Percentiles rank a stretch among this genome's conserved stretches.
These are phyloP conservation scores for Vulpes lagopus DNA, from an alignment of 2,113 vertebrate genomes.

Conservation along the genomic window DNA sequence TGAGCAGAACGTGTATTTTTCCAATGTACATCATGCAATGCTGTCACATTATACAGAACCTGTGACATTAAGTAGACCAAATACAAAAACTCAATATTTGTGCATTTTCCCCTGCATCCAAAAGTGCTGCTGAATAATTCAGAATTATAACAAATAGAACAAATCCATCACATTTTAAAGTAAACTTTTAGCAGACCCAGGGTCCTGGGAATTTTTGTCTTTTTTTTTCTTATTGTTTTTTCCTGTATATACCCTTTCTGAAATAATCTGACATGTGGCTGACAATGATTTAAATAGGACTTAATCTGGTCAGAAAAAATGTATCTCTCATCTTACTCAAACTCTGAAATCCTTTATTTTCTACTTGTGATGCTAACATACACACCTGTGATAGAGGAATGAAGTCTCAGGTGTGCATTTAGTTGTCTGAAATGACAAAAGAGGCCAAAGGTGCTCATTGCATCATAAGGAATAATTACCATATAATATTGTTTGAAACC, in stretches of 20 bases:
- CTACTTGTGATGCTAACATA: background rate
- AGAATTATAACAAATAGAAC: background rate
- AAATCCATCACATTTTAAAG: background rate
- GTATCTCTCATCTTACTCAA: background rate
- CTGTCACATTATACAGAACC: constrained; percentile 47
- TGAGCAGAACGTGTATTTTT: constrained; percentile 22
- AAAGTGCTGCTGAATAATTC: constrained; percentile 37
- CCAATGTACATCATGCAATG: background rate
- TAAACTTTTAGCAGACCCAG: constrained; percentile 37
- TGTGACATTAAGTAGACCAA: constrained; percentile 51
- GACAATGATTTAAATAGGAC: constrained; percentile 77
- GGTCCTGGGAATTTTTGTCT: background rate
- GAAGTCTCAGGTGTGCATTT: background rate
- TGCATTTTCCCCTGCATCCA: background rate
- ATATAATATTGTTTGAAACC: background rate
- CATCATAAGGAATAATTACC: background rate
- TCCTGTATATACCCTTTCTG: background rate
- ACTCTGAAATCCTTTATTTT: constrained; percentile 34
- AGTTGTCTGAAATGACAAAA: constrained; percentile 9
- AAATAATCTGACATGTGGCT: constrained; percentile 56
- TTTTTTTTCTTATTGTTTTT: background rate
- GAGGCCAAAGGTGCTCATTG: background rate
- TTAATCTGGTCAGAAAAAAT: constrained; percentile 67
- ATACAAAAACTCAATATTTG: constrained; percentile 36
- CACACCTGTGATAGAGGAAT: background rate